Evolutionary conservation across 2,113 vertebrate species (phyloP), one percentile per base, ranked within the genome.

Genomic region (Phaetusa simplex): DNA sequence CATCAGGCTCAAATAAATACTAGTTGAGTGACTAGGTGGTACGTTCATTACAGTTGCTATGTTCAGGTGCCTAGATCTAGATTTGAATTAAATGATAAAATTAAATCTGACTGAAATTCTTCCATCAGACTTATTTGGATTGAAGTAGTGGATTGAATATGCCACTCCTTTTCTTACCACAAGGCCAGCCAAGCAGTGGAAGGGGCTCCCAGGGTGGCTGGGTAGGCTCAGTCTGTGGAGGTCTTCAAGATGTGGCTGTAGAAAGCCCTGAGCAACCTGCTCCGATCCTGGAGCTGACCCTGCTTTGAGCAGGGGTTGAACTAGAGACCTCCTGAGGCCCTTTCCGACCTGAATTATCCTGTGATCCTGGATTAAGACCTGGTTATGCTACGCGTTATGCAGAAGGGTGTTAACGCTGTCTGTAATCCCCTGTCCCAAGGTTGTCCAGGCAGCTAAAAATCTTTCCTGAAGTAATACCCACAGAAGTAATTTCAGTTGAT

Each of bases 131-230:
- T 79, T 56, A 27, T 2, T 83, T 83, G 32, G 40, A 20, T 26
- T 16, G 47, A 42, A 59, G n/a, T 23, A 16, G 6, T 21, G 14
- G 56, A 40, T 71, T 72, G 93, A 53, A 50, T 38, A 62, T 77
- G 19, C 30, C 0, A 1, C 27, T 77, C 18, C 24, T 49, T 69
- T 42, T 21, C 15, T 87, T 18, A 12, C 20, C 0, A 0, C 0
- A 3, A 56, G 66, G 52, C 36, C 38, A 64, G 82, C 49, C 0
- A 9, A 30, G 61, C 47, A 20, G 27, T 59, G 56, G 66, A 61
- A 38, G 52, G 53, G 38, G n/a, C 29, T 89, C 1, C 0, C 9
- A 24, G 43, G 8, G 20, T 5, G 5, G 15, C 65, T 82, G 61
- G 29, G 42, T 42, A 29, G 32, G 29, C 47, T 74, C 55, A 11